These are phyloP conservation scores for Holothuria leucospilota DNA, from an alignment of 53 echinoderm and acorn worm species.

Conservation along the genomic window DNA sequence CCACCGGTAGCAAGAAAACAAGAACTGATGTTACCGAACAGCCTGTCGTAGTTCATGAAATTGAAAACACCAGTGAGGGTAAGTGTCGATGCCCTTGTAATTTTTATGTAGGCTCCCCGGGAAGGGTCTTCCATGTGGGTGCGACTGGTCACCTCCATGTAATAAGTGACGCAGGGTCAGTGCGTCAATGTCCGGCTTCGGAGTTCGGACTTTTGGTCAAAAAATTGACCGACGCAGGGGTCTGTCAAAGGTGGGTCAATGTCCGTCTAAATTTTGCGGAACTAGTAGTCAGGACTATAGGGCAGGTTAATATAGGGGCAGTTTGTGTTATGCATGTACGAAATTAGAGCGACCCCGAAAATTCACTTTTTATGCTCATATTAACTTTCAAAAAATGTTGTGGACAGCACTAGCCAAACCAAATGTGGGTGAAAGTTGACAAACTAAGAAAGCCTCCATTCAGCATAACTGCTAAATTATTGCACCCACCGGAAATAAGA, in stretches of 20 bases:
- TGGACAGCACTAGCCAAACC: too few relatives aligned
- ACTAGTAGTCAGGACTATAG: too few relatives aligned
- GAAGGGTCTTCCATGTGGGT: not conserved
- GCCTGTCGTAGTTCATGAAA: constrained; percentile 5
- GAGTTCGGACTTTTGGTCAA: not conserved
- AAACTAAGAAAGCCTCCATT: not conserved
- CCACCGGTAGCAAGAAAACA: constrained; percentile 36
- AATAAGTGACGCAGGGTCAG: not conserved
- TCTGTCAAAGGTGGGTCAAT: too few relatives aligned
- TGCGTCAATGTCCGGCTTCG: not conserved
- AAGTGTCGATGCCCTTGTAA: constrained; percentile 9
- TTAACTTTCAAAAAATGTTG: too few relatives aligned
- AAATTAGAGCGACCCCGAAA: too few relatives aligned
- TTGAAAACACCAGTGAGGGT: constrained; percentile 5
- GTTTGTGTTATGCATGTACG: too few relatives aligned
- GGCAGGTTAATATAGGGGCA: too few relatives aligned
- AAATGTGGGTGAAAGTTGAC: not conserved
- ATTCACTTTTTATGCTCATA: too few relatives aligned
- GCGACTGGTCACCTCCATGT: not conserved
- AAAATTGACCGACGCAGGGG: not conserved
- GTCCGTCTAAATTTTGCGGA: too few relatives aligned
- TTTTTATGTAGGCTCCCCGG: not conserved
- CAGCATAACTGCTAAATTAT: constrained; percentile 7
- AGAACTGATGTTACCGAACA: constrained; percentile 10
- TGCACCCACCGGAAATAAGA: not conserved